Conservation (phyloP, 2,888 invertebrate species). For the Agrochola lota region DNA sequence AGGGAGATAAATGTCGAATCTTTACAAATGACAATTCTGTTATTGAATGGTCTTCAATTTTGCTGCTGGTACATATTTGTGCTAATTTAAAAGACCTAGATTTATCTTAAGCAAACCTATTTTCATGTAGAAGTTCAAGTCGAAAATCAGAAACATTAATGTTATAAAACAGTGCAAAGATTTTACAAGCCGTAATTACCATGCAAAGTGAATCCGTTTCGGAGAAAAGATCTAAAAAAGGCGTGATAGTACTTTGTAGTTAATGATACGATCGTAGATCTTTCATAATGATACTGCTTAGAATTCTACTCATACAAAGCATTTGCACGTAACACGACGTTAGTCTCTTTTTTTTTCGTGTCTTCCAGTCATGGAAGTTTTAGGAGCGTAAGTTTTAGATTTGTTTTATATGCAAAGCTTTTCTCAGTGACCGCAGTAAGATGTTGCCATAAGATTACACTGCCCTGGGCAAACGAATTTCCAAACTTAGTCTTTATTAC, state of each 20-base stretch:
- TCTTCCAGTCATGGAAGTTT: not conserved
- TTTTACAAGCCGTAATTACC: constrained; percentile 40
- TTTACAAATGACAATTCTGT: constrained; percentile 25
- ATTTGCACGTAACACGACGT: constrained; percentile 24
- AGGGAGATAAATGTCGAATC: constrained; percentile 16
- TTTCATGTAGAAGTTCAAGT: not conserved
- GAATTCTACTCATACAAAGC: constrained; percentile 40
- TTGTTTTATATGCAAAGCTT: too few species aligned
- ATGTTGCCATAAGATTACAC: not conserved
- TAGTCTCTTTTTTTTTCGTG: constrained; percentile 1
- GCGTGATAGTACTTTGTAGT: constrained; percentile 46
- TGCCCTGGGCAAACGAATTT: not conserved
- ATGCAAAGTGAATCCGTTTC: constrained; percentile 53
- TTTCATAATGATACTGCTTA: constrained; percentile 39
- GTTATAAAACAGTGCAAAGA: constrained; percentile 14
- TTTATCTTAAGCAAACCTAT: not conserved
- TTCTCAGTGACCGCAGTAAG: not conserved
- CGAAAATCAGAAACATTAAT: constrained; percentile 13
- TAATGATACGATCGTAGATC: constrained; percentile 53
- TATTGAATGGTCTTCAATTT: constrained; percentile 6
- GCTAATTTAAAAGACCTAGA: not conserved
- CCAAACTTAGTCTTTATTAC: not conserved
- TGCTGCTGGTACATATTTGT: not conserved
- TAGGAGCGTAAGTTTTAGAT: too few species aligned
- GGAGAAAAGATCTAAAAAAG: constrained; percentile 48